A percentile compares a stretch with the other conserved stretches of the same genome.
Evolutionary conservation across 2,113 vertebrate genomes (phyloP).

Genomic region (Zosterops borbonicus): DNA sequence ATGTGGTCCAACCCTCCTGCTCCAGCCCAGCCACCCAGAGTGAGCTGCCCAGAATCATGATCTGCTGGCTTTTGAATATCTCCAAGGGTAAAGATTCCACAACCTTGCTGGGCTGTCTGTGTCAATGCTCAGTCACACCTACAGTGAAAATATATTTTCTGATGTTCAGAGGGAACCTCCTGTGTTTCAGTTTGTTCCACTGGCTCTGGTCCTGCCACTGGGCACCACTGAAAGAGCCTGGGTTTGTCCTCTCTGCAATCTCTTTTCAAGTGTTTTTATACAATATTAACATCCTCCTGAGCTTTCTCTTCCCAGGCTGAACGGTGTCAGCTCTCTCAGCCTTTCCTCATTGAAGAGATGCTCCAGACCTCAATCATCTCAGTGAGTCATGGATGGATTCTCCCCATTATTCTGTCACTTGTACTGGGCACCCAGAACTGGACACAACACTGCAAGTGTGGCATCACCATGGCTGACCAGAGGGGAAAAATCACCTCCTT

Average conservation of each 20-base stretch:
- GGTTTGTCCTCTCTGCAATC: background rate
- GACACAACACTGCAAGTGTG: background rate
- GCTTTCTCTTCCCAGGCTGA: background rate
- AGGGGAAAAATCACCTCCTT: background rate
- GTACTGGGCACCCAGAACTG: background rate
- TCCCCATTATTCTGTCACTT: background rate
- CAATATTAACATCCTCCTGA: background rate
- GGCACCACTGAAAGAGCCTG: background rate
- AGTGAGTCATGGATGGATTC: background rate
- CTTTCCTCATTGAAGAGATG: background rate
- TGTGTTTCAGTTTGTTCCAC: background rate
- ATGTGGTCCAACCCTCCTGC: background rate
- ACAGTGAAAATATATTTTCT: background rate
- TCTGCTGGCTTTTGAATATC: background rate
- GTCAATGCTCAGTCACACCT: background rate
- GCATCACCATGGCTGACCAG: background rate
- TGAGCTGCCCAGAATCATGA: accelerated
- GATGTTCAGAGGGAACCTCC: background rate
- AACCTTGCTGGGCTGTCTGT: background rate
- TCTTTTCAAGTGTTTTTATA: background rate
- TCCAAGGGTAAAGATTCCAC: background rate
- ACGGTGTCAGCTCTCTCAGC: background rate
- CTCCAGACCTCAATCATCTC: background rate
- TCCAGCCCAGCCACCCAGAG: background rate
- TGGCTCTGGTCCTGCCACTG: background rate